Percentiles rank a stretch among this genome's conserved stretches.
Evolutionary conservation across 1,140 invertebrate genomes (phyloP).

Genomic region (Drosophila nikananu): DNA sequence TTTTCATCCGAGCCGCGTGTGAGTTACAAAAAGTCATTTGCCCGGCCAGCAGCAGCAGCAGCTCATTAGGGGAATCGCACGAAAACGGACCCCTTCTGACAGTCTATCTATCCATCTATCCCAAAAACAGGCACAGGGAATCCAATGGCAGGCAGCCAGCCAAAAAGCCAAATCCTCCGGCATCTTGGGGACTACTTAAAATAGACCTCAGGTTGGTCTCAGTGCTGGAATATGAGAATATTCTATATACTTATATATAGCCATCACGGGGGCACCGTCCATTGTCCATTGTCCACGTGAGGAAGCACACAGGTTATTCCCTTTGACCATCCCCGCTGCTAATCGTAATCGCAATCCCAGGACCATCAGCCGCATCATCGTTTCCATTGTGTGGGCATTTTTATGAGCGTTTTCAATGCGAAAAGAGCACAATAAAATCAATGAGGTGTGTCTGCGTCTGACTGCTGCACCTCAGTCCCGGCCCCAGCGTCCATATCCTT

Average conservation of each 20-base stretch:
- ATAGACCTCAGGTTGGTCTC: constrained; percentile 75
- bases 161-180: constrained; percentile 27
- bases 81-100: constrained; percentile 36
- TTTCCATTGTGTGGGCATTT: constrained; percentile 83
- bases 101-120: constrained; percentile 34
- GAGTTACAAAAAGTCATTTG: constrained; percentile 82
- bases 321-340: constrained; percentile 13
- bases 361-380: constrained; percentile 73
- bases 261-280: constrained; percentile 20
- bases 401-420: constrained; percentile 81
- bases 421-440: constrained; percentile 83
- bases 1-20: constrained; percentile 71
- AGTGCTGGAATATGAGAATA: constrained; percentile 43
- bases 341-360: constrained; percentile 27
- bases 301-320: constrained; percentile 36
- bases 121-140: constrained; percentile 28
- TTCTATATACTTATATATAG: constrained; percentile 1
- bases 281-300: constrained; percentile 51
- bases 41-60: constrained; percentile 35
- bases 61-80: constrained; percentile 65
- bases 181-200: constrained; percentile 49
- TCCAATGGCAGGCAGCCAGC: constrained; percentile 47
- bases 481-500: constrained; percentile 5
- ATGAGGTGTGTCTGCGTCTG: constrained; percentile 72
- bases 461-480: constrained; percentile 61